Evolutionary conservation across 2,113 vertebrate species (phyloP), one percentile per base, ranked within the genome.

Genomic region (Anoplopoma fimbria): DNA sequence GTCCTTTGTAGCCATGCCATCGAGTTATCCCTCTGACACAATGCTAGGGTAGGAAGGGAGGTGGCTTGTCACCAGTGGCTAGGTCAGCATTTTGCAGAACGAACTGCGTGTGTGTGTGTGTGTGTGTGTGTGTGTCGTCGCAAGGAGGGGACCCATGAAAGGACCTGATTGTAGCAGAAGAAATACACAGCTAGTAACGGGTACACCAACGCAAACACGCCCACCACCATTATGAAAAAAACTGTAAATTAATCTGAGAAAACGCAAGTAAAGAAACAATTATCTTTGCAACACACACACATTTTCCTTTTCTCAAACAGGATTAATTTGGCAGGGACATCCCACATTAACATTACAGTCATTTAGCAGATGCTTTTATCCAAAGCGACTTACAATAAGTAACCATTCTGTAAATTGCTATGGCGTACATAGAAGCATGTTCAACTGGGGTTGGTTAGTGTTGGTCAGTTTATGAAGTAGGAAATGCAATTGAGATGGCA

Each of bases 61-160:
- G 84, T 82, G 85, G 89, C 79, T 79, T 77, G 81, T 89, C 85
- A 92, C 90, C 58, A 76, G 79, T 27, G 82, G 78, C 85, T 81
- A 76, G 82, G 90, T 92, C 90, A 91, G 91, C 89, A 88, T 68
- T 88, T 88, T 89, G 76, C 74, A 72, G 53, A 80, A 69, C 42
- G 19, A 71, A 86, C 31, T 85, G 86, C 12, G 29, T 77, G 82
- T 87, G 69, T 72, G 64, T 65, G 27, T 69, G 76, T 58, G 79
- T 88, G 73, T 75, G 51, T 53, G 51, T 53, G 51, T 53, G 69
- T 73, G 62, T 64, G 77, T 89, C 23, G 14, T 75, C 8, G 3
- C 27, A 62, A 87, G 71, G 75, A 86, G 76, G 77, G 34, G 69
- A 63, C 45, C 6, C 57, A 82, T 34, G 69, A 47, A 81, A 21